A percentile compares a stretch with the other conserved stretches of the same genome.
phyloP scores from a whole-genome alignment of 2,888 invertebrate genomes.

The Nomada lathburiana region DNA sequence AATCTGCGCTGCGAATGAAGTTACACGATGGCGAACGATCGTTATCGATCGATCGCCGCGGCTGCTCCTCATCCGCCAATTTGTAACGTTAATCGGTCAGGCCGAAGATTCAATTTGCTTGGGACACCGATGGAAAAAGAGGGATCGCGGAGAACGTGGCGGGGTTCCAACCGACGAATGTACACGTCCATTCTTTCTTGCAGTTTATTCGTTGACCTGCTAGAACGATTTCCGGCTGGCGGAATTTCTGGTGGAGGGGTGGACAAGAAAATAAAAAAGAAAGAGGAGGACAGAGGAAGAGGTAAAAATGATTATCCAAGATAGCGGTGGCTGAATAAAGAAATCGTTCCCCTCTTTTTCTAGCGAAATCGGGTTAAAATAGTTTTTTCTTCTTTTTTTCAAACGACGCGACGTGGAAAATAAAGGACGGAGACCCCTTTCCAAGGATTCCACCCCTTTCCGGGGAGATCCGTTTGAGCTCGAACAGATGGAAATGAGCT shows the following conservation, averaged over 20 bases:
- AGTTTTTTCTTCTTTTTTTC: background rate
- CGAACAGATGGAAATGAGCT: constrained; percentile 45
- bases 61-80: constrained; percentile 18
- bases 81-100: constrained; percentile 41
- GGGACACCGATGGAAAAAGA: background rate
- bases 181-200: constrained; percentile 22
- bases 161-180: background rate
- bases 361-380: background rate
- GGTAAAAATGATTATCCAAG: constrained; percentile 9
- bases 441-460: background rate
- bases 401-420: background rate
- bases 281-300: background rate
- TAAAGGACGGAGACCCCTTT: background rate
- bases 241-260: background rate
- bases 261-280: background rate
- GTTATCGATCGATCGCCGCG: constrained; percentile 9
- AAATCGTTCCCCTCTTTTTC: background rate
- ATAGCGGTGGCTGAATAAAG: too few relatives aligned
- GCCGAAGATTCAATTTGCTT: constrained; percentile 24
- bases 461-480: constrained; percentile 12
- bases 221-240: background rate
- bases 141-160: constrained; percentile 9
- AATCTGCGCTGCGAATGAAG: constrained; percentile 34
- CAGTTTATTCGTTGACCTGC: constrained; percentile 24
- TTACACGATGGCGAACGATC: constrained; percentile 1